phyloP scores from a whole-genome alignment of 2,113 vertebrate genomes.

The Rhinoderma darwinii region DNA sequence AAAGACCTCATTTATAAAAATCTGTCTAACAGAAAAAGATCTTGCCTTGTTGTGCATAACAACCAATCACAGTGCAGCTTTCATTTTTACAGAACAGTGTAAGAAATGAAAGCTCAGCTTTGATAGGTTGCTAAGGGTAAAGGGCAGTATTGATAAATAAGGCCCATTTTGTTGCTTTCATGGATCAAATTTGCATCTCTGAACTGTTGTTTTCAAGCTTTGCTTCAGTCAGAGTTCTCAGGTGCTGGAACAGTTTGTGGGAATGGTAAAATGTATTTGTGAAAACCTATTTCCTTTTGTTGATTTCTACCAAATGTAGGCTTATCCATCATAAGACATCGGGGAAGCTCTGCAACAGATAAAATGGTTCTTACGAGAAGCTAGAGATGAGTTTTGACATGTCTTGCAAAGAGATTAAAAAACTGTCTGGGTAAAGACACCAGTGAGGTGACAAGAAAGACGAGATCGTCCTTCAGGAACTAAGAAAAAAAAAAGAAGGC shows the following conservation, averaged over 20 bases:
- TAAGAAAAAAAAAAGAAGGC: constrained; percentile 39
- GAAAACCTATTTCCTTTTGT: constrained; percentile 29
- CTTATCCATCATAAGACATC: constrained; percentile 21
- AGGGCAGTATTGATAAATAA: neutral
- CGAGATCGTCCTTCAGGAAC: constrained; percentile 45
- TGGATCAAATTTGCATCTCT: neutral
- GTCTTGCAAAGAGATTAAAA: constrained; percentile 52
- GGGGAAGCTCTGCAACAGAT: constrained; percentile 2
- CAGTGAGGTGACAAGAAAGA: constrained; percentile 55
- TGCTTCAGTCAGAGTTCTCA: neutral
- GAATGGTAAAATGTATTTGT: neutral
- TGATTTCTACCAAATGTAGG: constrained; percentile 13
- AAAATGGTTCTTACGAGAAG: neutral
- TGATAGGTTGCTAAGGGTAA: neutral
- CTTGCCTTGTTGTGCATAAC: no score
- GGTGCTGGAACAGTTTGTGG: neutral
- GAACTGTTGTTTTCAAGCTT: neutral
- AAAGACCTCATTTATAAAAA: neutral
- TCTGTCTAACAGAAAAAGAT: neutral
- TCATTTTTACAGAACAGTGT: neutral
- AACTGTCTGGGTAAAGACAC: constrained; percentile 37
- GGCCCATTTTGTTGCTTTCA: neutral
- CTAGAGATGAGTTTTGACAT: constrained; percentile 39
- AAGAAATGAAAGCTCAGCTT: neutral
- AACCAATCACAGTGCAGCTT: neutral